phyloP scores from a whole-genome alignment of 2,113 vertebrate species.

The Hydrolagus affinis region DNA sequence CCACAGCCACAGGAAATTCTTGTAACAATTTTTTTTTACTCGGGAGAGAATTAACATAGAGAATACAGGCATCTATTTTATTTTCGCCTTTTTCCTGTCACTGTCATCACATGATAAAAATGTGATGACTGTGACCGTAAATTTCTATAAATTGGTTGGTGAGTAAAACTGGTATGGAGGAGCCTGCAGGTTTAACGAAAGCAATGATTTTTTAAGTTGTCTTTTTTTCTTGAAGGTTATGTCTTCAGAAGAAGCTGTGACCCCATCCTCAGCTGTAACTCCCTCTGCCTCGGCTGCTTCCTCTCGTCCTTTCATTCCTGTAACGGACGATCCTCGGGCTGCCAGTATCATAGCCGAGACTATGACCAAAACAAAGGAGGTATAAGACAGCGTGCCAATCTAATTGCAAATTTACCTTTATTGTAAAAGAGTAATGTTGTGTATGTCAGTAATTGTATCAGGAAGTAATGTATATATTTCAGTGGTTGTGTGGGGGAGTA shows the following conservation, averaged over 20 bases:
- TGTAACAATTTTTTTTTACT: no score
- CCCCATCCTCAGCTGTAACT: slow-evolving; percentile 82
- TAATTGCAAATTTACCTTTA: not conserved
- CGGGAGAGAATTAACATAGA: no score
- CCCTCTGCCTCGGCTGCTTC: slow-evolving; percentile 80
- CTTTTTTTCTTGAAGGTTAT: slow-evolving; percentile 52
- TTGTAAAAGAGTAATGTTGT: not conserved
- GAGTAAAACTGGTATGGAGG: no score
- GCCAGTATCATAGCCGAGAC: slow-evolving; percentile 98
- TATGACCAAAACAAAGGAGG: slow-evolving; percentile 96
- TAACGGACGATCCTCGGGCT: slow-evolving; percentile 93
- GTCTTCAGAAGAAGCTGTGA: slow-evolving; percentile 80
- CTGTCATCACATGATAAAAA: no score
- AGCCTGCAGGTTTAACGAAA: no score
- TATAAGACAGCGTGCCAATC: slow-evolving; percentile 37
- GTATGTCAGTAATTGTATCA: not conserved
- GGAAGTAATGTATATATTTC: not conserved
- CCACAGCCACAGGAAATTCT: no score
- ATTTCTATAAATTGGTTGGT: no score
- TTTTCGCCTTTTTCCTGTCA: no score
- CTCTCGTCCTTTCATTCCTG: slow-evolving; percentile 91
- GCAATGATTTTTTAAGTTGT: not conserved
- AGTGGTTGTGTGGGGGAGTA: no score
- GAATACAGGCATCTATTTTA: no score
- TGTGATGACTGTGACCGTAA: no score